These are phyloP conservation scores for Pristionchus japonicus DNA, from an alignment of 2,888 invertebrate species.

Conservation along the genomic window DNA sequence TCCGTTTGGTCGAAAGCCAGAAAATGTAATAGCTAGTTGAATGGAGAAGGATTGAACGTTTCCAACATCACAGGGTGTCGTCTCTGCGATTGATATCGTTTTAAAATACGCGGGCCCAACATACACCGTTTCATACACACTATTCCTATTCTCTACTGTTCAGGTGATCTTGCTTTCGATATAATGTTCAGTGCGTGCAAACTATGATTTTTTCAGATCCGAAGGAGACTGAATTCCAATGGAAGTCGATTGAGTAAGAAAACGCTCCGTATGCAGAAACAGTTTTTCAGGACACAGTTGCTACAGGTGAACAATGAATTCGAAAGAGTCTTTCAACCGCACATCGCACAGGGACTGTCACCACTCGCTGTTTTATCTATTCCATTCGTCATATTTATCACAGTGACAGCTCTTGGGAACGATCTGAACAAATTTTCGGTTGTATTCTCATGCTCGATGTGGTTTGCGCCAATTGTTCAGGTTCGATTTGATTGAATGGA, in stretches of 20 bases:
- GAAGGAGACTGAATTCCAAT: background rate
- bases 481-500: background rate
- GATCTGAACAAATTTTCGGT: background rate
- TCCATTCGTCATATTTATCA: background rate
- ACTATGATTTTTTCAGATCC: background rate
- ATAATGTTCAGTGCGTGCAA: background rate
- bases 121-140: background rate
- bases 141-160: background rate
- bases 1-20: background rate
- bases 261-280: background rate
- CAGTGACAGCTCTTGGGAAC: background rate
- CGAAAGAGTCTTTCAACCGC: background rate
- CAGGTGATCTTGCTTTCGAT: no score
- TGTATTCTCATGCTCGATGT: background rate
- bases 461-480: background rate
- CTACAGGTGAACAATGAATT: background rate
- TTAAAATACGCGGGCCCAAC: background rate
- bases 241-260: background rate
- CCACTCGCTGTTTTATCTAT: background rate
- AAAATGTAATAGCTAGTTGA: background rate
- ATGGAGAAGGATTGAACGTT: background rate
- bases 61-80: background rate
- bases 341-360: background rate
- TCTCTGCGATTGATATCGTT: background rate
- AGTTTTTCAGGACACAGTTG: background rate